Percentiles rank a stretch among this genome's conserved stretches.
Evolutionary conservation across 2,888 invertebrate species (phyloP).

Genomic region (Abrostola tripartita): DNA sequence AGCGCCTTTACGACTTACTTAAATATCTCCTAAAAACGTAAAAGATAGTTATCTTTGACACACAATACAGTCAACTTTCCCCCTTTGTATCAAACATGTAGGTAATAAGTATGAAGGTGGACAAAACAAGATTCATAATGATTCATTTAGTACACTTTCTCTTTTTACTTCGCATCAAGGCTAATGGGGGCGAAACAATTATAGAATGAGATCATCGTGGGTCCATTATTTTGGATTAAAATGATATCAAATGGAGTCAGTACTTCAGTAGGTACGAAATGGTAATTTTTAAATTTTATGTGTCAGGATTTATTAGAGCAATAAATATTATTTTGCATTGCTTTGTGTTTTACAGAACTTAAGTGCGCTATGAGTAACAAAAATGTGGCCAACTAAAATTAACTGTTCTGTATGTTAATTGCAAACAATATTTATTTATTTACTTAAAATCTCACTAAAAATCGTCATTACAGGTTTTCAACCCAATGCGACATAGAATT

Average conservation of each 20-base stretch:
- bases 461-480: too few species aligned
- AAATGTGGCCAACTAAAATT: too few species aligned
- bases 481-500: too few species aligned
- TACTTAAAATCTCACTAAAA: too few species aligned
- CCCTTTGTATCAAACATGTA: slow-evolving; percentile 26
- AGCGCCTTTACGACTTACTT: too few species aligned
- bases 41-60: slow-evolving; percentile 5
- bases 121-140: slow-evolving; percentile 55
- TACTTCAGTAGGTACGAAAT: too few species aligned
- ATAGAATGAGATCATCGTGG: slow-evolving; percentile 48
- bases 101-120: slow-evolving; percentile 14
- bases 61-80: slow-evolving; percentile 17
- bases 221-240: slow-evolving; percentile 43
- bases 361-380: too few species aligned
- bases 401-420: too few species aligned
- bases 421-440: too few species aligned
- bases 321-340: too few species aligned
- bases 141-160: slow-evolving; percentile 67
- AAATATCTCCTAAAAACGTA: not conserved
- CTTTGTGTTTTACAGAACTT: too few species aligned
- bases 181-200: slow-evolving; percentile 64
- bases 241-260: slow-evolving; percentile 6
- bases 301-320: too few species aligned
- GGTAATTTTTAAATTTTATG: not conserved
- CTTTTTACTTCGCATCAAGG: slow-evolving; percentile 63